A percentile compares a stretch with the other conserved stretches of the same genome.
These are phyloP conservation scores for Elmis aenea DNA, from an alignment of 2,888 invertebrate genomes.

Conservation along the genomic window DNA sequence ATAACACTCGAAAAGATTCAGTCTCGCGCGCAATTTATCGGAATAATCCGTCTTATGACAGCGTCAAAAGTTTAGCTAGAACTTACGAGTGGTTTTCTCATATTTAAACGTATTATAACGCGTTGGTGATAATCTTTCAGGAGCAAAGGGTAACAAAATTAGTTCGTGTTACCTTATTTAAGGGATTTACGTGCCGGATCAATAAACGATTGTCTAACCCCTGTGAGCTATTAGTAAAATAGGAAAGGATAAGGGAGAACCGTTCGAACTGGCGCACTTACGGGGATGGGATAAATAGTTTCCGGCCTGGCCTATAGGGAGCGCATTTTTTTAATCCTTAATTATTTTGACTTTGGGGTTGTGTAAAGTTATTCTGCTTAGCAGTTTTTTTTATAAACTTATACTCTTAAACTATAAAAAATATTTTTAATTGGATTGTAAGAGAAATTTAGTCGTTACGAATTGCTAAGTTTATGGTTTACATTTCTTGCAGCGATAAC, in stretches of 20 bases:
- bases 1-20: constrained; percentile 3
- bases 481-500: too few relatives aligned
- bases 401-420: too few relatives aligned
- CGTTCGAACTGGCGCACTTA: background rate
- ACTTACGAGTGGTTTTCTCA: constrained; percentile 3
- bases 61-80: constrained; percentile 7
- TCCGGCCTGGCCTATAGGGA: too few relatives aligned
- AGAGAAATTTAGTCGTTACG: too few relatives aligned
- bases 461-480: too few relatives aligned
- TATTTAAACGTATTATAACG: constrained; percentile 8
- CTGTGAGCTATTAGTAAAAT: constrained; percentile 13
- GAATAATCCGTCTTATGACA: constrained; percentile 5
- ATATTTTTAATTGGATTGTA: too few relatives aligned
- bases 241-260: constrained; percentile 3
- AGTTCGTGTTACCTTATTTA: constrained; percentile 17
- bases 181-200: constrained; percentile 18
- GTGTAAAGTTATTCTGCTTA: too few relatives aligned
- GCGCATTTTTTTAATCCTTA: too few relatives aligned
- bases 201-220: constrained; percentile 17
- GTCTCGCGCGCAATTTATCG: constrained; percentile 3
- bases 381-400: too few relatives aligned
- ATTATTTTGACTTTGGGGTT: too few relatives aligned
- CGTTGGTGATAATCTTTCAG: constrained; percentile 10
- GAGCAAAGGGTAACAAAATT: constrained; percentile 13
- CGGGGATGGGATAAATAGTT: too few relatives aligned